Base-by-base conservation (phyloP, 2,113 vertebrate species). In the Trogon surrucura region DNA sequence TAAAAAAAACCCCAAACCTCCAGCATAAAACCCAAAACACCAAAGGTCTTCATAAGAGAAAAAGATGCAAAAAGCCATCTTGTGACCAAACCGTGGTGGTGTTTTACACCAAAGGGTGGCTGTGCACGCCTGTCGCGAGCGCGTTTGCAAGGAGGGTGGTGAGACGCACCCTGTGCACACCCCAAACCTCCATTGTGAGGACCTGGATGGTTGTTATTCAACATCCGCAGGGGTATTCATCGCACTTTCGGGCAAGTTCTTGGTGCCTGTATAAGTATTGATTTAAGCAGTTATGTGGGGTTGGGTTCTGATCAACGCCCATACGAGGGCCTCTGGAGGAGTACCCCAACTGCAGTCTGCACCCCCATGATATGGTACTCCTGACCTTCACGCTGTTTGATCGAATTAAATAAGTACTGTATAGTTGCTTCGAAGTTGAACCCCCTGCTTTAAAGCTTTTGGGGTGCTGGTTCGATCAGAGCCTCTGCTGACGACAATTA, bases 1-100 rank as follows among this genome's bases (percentile, higher is more conserved):
- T 21, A 19, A 27, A 74, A 74, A 57, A n/a, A n/a, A n/a, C n/a
- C n/a, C n/a, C n/a, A n/a, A n/a, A n/a, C n/a, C n/a, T n/a, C n/a
- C n/a, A n/a, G n/a, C n/a, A n/a, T 47, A 77, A 85, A 77, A 8
- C 7, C 38, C n/a, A 36, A 58, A 61, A 25, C 18, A 26, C n/a
- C 21, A 11, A 1, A 1, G 10, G 27, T 70, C 38, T 50, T 44
- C 66, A 58, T 44, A 44, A 83, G 61, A 64, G 74, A 50, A 48
- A 32, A 11, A 25, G 13, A 54, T 17, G 18, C 21, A 2, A 57
- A 34, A 26, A 70, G 12, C 16, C 7, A 16, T n/a, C 30, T 20
- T 19, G 5, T 50, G 61, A 38, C 19, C 1, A 2, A 73, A 18
- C 26, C 0, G 0, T 8, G 38, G 54, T 1, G 0, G n/a, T 30